Evolutionary conservation across 1,140 invertebrate species (phyloP), one percentile per base, ranked within the genome.

Genomic region (Adoxophyes honmai): DNA sequence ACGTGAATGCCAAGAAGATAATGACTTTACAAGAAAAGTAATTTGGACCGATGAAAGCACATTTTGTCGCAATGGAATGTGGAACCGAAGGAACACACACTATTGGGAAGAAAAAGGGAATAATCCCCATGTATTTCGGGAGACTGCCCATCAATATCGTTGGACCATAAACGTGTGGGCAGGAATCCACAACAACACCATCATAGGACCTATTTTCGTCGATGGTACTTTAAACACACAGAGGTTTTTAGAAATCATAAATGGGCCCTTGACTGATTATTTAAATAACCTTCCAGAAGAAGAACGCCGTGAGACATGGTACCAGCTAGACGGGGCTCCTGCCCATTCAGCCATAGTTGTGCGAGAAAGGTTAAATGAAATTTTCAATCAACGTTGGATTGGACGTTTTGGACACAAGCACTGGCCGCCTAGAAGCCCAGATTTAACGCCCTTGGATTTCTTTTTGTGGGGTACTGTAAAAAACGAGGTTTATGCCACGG

Each of bases 381-480:
- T 35, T 39, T 52, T 52, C 28, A 21, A 13, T 10, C 4, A 57
- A n/a, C 44, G 44, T 16, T 57, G 52, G 54, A 57, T 64, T 34
- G 62, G 62, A 15, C 18, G 52, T 18, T 58, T 21, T 52, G 60
- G 55, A 21, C 57, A 56, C 11, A 6, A 14, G 5, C 18, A 13
- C 9, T 55, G 52, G 57, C 56, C 42, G 8, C 35, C 56, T 1
- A 55, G 52, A n/a, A 51, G 52, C 5, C 52, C 38, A 1, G 56
- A 63, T n/a, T 28, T 58, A 1, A 63, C 52, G 2, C 52, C 61
- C 5, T 10, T 63, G 6, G 56, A 63, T 35, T 59, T 62, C 10
- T 63, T 59, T 16, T 48, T 59, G 33, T 59, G 57, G 61, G 52
- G 53, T 11, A 9, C 33, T 5, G 33, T 34, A 5, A 34, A 34